Conservation (phyloP, 1,140 invertebrate genomes). For the Batillaria attramentaria region DNA sequence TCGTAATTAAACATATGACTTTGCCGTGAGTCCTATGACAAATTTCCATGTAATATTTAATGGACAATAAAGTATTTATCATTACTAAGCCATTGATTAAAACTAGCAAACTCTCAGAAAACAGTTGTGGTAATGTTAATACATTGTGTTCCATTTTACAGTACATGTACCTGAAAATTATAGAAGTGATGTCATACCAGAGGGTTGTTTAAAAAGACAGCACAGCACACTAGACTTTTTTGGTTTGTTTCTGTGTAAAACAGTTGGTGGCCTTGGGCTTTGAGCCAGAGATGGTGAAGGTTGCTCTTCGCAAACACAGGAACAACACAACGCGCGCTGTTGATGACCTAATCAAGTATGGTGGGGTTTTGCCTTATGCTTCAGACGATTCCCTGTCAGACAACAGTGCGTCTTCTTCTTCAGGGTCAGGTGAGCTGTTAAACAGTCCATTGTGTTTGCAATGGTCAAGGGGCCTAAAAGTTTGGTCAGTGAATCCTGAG, state of each 20-base stretch:
- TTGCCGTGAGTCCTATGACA: no score
- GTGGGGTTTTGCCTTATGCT: constrained; percentile 40
- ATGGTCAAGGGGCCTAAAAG: no score
- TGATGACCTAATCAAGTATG: constrained; percentile 69
- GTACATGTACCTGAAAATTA: background rate
- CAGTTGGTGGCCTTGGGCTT: constrained; percentile 78
- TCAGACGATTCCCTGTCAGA: constrained; percentile 12
- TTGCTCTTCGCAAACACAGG: constrained; percentile 74
- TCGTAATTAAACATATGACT: no score
- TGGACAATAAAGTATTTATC: no score
- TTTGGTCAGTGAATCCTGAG: no score
- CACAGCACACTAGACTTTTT: background rate
- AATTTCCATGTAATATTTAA: no score
- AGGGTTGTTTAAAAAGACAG: background rate
- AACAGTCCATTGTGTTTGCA: background rate
- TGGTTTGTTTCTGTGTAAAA: constrained; percentile 35
- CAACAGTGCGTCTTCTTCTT: constrained; percentile 5
- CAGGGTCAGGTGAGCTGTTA: constrained; percentile 10
- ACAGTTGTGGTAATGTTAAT: no score
- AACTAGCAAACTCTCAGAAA: no score
- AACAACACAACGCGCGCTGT: constrained; percentile 77
- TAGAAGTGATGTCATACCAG: background rate
- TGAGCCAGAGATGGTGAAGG: constrained; percentile 73
- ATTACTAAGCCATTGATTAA: no score
- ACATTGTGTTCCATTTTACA: no score